A percentile compares a stretch with the other conserved stretches of the same genome.
phyloP scores from a whole-genome alignment of 2,113 vertebrate genomes.

The Rhinolophus sinicus region DNA sequence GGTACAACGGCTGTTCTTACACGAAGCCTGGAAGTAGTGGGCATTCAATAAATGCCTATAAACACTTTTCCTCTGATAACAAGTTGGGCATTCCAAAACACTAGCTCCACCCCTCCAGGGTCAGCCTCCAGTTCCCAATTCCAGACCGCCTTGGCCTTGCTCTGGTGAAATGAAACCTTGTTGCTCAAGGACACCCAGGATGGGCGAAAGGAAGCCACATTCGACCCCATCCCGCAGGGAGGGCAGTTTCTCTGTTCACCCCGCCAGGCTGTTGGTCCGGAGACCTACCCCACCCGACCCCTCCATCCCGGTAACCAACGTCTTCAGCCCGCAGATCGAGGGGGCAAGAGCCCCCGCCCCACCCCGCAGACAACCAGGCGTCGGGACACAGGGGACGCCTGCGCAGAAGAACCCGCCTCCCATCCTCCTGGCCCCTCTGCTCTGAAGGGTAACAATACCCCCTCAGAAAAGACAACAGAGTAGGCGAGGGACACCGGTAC shows the following conservation, averaged over 20 bases:
- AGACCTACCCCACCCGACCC: background rate
- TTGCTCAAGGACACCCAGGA: background rate
- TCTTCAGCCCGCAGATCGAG: background rate
- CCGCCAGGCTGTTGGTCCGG: background rate
- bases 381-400: conserved; percentile 70
- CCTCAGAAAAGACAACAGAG: background rate
- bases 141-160: conserved; percentile 47
- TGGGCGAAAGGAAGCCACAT: background rate
- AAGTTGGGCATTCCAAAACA: conserved; percentile 40
- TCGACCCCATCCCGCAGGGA: background rate
- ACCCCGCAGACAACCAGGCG: conserved; percentile 60
- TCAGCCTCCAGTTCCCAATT: background rate
- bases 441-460: conserved; percentile 72
- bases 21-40: background rate
- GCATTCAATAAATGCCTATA: background rate
- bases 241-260: background rate
- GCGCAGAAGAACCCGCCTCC: conserved; percentile 58
- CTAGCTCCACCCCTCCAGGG: conserved; percentile 9
- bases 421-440: background rate
- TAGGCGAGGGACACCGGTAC: background rate
- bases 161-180: background rate
- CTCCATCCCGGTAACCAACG: background rate
- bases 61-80: background rate
- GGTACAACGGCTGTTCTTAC: background rate
- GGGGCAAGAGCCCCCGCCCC: conserved; percentile 53